Percentiles rank a stretch among this genome's conserved stretches.
phyloP scores from a whole-genome alignment of 2,888 invertebrate genomes.

The Apotomis capreana region DNA sequence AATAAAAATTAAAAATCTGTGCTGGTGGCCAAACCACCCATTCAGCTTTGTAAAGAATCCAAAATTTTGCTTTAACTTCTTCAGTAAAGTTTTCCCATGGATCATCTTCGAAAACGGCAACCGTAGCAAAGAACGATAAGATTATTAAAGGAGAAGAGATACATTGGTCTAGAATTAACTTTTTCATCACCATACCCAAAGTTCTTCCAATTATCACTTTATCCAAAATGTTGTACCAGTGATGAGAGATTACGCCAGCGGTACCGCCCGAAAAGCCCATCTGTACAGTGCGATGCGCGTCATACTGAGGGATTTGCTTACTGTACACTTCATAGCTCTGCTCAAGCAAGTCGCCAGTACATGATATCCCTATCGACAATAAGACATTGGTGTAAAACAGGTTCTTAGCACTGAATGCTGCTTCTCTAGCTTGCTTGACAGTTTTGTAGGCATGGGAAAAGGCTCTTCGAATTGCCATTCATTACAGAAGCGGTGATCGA shows the following conservation, averaged over 20 bases:
- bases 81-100: slow-evolving; percentile 84
- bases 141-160: slow-evolving; percentile 93
- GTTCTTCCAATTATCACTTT: slow-evolving; percentile 87
- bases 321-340: slow-evolving; percentile 89
- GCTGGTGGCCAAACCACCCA: slow-evolving; percentile 97
- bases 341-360: slow-evolving; percentile 90
- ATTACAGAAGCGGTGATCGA: slow-evolving; percentile 42
- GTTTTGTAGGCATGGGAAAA: slow-evolving; percentile 59
- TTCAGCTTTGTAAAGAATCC: slow-evolving; percentile 91
- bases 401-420: slow-evolving; percentile 85
- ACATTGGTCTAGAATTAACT: slow-evolving; percentile 92
- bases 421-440: slow-evolving; percentile 54
- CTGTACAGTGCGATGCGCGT: slow-evolving; percentile 85
- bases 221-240: slow-evolving; percentile 93
- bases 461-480: slow-evolving; percentile 62
- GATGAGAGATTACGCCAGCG: slow-evolving; percentile 91
- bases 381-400: slow-evolving; percentile 91
- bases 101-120: slow-evolving; percentile 88
- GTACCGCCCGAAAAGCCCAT: slow-evolving; percentile 91
- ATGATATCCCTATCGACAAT: slow-evolving; percentile 90
- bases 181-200: slow-evolving; percentile 86
- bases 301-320: slow-evolving; percentile 82
- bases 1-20: slow-evolving; percentile 95
- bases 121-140: slow-evolving; percentile 88
- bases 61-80: slow-evolving; percentile 89